Percentiles rank a stretch among this genome's conserved stretches.
Evolutionary conservation across 2,113 vertebrate genomes (phyloP).

Genomic region (Eurypyga helias): DNA sequence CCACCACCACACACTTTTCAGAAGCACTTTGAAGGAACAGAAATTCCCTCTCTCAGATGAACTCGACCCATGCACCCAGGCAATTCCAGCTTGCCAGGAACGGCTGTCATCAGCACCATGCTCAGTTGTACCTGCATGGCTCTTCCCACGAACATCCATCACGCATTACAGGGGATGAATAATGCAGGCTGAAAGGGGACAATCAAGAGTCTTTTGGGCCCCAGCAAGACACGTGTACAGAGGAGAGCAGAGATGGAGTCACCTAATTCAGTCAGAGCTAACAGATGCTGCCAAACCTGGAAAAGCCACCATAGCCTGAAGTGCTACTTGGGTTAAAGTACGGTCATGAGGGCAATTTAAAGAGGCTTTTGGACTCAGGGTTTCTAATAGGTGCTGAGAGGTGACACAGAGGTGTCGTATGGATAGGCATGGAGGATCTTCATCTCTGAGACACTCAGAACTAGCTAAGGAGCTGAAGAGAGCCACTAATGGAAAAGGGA

Average conservation of each 20-base stretch:
- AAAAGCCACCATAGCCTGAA: constrained; percentile 8
- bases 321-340: constrained; percentile 12
- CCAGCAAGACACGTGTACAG: not conserved
- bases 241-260: not conserved
- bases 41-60: not conserved
- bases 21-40: not conserved
- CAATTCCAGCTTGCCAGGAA: not conserved
- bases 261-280: not conserved
- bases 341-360: not conserved
- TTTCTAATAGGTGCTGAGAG: not conserved
- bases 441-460: not conserved
- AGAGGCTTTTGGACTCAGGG: not conserved
- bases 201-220: not conserved
- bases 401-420: not conserved
- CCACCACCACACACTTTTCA: not conserved
- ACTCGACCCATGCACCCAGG: not conserved
- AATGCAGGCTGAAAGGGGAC: constrained; percentile 53
- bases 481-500: not conserved
- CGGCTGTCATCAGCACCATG: not conserved
- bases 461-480: not conserved
- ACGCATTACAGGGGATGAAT: constrained; percentile 63
- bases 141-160: constrained; percentile 43
- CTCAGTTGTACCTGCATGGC: not conserved
- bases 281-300: not conserved
- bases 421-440: not conserved